Percentiles rank a stretch among this genome's conserved stretches.
phyloP scores from a whole-genome alignment of 2,888 invertebrate species.

The Isotomurus palustris region DNA sequence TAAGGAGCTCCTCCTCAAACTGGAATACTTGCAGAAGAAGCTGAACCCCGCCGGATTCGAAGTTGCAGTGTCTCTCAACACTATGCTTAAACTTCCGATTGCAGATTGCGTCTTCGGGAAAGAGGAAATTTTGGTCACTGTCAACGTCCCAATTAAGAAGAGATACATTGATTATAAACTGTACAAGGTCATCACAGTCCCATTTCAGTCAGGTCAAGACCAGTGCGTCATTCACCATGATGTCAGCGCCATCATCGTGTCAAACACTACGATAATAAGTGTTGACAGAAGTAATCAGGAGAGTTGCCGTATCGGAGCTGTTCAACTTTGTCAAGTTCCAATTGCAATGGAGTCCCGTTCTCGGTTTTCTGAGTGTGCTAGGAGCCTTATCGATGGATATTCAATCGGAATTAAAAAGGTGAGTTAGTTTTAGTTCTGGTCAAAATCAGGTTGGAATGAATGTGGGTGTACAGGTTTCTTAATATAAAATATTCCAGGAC shows the following conservation, averaged over 20 bases:
- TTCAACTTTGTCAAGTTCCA: background rate
- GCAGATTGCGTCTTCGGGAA: background rate
- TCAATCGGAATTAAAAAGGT: background rate
- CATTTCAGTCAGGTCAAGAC: background rate
- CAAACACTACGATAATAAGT: background rate
- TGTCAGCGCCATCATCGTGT: background rate
- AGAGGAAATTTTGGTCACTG: background rate
- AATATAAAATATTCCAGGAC: too few relatives aligned
- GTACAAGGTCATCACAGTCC: background rate
- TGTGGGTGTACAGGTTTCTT: too few relatives aligned
- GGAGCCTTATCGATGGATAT: background rate
- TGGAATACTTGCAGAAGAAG: background rate
- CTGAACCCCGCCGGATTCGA: background rate
- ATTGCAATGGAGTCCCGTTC: background rate
- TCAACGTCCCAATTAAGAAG: background rate
- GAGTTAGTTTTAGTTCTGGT: too few relatives aligned
- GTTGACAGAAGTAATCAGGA: too few relatives aligned
- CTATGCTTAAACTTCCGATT: background rate
- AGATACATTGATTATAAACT: background rate
- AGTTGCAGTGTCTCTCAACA: background rate
- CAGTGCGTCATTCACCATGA: background rate
- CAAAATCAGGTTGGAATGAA: too few relatives aligned
- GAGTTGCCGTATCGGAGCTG: background rate
- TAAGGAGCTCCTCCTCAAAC: background rate
- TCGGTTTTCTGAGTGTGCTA: background rate